Conservation (phyloP, 2,113 vertebrate genomes). For the Osmerus eperlanus region DNA sequence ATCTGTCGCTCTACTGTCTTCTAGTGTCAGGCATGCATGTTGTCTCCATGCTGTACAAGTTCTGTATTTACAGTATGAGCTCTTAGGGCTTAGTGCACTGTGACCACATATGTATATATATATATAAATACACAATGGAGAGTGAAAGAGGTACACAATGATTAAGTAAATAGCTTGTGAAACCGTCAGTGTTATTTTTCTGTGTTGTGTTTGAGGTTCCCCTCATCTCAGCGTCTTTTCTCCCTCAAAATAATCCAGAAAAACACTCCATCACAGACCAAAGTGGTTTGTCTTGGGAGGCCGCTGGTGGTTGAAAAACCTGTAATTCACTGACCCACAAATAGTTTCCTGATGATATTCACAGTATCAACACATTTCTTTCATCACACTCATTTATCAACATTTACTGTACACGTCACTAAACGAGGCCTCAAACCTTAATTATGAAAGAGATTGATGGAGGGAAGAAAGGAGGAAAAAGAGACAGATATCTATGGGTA, state of each 20-base stretch:
- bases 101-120: not conserved
- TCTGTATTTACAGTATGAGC: not conserved
- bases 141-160: constrained; percentile 14
- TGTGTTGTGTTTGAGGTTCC: constrained; percentile 30
- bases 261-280: constrained; percentile 21
- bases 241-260: constrained; percentile 35
- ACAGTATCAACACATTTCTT: constrained; percentile 27
- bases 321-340: constrained; percentile 39
- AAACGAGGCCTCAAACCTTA: not conserved
- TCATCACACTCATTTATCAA: constrained; percentile 48
- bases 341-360: constrained; percentile 33
- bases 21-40: not conserved
- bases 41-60: not conserved
- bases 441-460: not conserved
- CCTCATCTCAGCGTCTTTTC: constrained; percentile 47
- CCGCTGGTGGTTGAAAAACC: constrained; percentile 22
- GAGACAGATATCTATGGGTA: not conserved
- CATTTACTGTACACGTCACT: not conserved
- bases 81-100: not conserved
- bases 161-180: constrained; percentile 33
- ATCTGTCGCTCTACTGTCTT: not conserved
- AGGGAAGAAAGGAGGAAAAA: not conserved
- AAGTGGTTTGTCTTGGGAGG: constrained; percentile 22
- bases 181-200: constrained; percentile 23
- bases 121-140: no score